Percentiles rank a stretch among this genome's conserved stretches.
Evolutionary conservation across 2,113 vertebrate species (phyloP).

Genomic region (Pleuronectes platessa): DNA sequence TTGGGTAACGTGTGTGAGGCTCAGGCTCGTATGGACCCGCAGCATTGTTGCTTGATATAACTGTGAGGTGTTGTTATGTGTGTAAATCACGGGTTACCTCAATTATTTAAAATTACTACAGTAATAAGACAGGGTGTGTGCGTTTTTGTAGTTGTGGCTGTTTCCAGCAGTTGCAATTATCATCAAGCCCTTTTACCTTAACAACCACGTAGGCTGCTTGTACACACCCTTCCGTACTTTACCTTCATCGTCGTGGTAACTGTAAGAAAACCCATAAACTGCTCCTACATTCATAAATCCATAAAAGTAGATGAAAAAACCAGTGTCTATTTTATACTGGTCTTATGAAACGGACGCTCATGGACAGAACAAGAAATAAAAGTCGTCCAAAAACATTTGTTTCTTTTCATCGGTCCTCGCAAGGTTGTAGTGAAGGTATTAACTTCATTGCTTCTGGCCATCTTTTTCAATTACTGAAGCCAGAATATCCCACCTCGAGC

Average conservation of each 20-base stretch:
- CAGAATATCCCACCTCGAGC: neutral
- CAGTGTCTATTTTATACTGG: conserved; percentile 12
- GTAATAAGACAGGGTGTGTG: neutral
- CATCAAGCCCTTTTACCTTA: neutral
- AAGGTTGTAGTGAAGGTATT: too few relatives aligned
- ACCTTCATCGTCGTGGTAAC: neutral
- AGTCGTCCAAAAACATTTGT: neutral
- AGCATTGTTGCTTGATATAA: neutral
- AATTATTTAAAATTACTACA: neutral
- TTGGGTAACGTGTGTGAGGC: neutral
- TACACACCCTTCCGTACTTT: neutral
- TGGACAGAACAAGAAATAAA: conserved; percentile 9
- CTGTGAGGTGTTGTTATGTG: neutral
- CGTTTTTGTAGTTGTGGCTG: too few relatives aligned
- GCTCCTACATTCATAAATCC: conserved; percentile 33
- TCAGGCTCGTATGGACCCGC: neutral
- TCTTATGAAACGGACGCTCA: conserved; percentile 19
- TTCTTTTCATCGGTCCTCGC: neutral
- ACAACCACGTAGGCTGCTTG: too few relatives aligned
- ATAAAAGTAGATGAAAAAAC: conserved; percentile 44
- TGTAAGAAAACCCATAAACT: neutral
- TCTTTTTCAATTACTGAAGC: neutral
- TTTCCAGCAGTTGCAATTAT: neutral
- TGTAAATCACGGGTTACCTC: neutral
- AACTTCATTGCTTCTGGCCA: too few relatives aligned